Base-by-base conservation (phyloP, 2,888 invertebrate species). In the Neocrepidodera transversa region DNA sequence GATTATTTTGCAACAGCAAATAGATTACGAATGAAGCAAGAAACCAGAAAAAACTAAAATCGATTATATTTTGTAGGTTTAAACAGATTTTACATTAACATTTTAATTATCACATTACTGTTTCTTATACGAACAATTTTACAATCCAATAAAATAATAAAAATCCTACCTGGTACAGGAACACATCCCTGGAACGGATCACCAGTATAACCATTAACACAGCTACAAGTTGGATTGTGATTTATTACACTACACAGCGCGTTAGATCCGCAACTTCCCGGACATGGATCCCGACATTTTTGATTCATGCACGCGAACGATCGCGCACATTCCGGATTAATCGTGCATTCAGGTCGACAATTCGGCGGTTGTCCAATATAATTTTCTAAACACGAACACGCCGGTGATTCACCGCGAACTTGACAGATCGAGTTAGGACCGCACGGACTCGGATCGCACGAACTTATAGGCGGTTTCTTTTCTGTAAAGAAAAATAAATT, bases 141-240 rank as follows among this genome's bases (percentile, higher is more conserved):
- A 17, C 30, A 17, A 30, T 11, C 30, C 43, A 28, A 47, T 6
- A 18, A 53, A 45, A 52, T 16, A 11, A 8, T n/a, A 35, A 50
- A 43, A 63, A 63, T 71, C 71, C 82, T 81, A 87, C 87, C 83
- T 78, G 85, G 84, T 67, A 81, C 74, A 8, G 80, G 79, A 69
- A 84, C 81, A 71, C 89, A 89, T 69, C 86, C 84, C 14, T 86
- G 85, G 80, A 91, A 91, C 45, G 92, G 92, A 83, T 92, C 91
- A 66, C 92, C 92, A 54, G 88, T 87, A 71, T 85, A 86, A 58
- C 87, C 87, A 38, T 82, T 82, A 64, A 86, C 83, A 74, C 92
- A 92, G 58, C 84, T 83, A 77, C 92, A 92, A 68, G 88, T 83
- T 7, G 91, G 89, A 69, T 86, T 83, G 74, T 92, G 91, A 76